Evolutionary conservation across 2,888 invertebrate species (phyloP).

Genomic region (Conus canariensis): DNA sequence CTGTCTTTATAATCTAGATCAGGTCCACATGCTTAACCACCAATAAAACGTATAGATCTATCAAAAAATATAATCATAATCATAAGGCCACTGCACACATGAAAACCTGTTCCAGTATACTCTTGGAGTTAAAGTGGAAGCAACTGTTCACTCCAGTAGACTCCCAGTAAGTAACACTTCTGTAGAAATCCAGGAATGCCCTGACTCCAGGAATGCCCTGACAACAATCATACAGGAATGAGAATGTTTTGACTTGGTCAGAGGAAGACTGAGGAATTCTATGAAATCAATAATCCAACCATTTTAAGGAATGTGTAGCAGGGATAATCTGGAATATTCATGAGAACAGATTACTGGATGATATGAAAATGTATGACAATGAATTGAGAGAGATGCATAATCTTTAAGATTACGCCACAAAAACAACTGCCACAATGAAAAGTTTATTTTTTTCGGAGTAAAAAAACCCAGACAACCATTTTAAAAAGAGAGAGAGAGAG

Average conservation of each 20-base stretch:
- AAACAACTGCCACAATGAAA: not conserved
- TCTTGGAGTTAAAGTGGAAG: not conserved
- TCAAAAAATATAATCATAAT: not conserved
- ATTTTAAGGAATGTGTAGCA: not conserved
- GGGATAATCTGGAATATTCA: not conserved
- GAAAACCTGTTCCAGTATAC: not conserved
- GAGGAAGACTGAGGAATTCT: not conserved
- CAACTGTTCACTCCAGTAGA: not conserved
- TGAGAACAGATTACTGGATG: not conserved
- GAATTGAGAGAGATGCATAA: not conserved
- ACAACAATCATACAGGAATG: not conserved
- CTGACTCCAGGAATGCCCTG: not conserved
- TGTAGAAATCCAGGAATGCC: not conserved
- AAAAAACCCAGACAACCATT: not conserved
- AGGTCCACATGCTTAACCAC: not conserved
- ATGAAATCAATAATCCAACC: not conserved
- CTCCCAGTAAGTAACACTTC: not conserved
- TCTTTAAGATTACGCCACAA: not conserved
- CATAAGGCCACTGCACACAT: not conserved
- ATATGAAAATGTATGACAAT: not conserved
- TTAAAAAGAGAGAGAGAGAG: too few relatives aligned
- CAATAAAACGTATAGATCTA: not conserved
- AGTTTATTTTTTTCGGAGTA: not conserved
- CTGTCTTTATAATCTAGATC: not conserved
- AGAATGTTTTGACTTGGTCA: slow-evolving; percentile 7